Conservation (phyloP, 2,888 invertebrate genomes). For the Nomada ruficornis region DNA sequence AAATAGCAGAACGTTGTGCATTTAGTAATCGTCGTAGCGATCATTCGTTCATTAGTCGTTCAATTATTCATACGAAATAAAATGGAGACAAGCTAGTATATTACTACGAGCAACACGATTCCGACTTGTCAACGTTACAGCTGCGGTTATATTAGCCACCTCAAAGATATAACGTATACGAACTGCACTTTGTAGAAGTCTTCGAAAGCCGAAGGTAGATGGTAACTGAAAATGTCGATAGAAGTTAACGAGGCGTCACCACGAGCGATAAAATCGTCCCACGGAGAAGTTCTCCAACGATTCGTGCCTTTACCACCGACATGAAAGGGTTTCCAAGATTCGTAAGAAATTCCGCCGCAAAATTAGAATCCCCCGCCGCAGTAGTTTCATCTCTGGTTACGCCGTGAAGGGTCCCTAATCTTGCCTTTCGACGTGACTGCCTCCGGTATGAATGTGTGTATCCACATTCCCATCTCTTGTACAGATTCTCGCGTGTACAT, state of each 20-base stretch:
- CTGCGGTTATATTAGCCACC: slow-evolving; percentile 2
- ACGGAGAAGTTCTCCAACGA: slow-evolving; percentile 21
- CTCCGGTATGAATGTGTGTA: slow-evolving; percentile 3
- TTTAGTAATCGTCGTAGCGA: neutral
- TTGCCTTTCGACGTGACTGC: slow-evolving; percentile 41
- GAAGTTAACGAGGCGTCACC: slow-evolving; percentile 52
- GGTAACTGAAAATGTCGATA: slow-evolving; percentile 49
- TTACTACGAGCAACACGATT: neutral
- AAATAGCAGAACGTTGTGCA: neutral
- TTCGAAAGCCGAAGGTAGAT: neutral
- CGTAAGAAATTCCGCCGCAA: slow-evolving; percentile 28
- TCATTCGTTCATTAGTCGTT: too few relatives aligned
- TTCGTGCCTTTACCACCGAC: slow-evolving; percentile 27
- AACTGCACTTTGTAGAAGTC: slow-evolving; percentile 23
- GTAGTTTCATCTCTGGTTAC: slow-evolving; percentile 40
- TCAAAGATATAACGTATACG: slow-evolving; percentile 8
- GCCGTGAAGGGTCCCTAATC: slow-evolving; percentile 39
- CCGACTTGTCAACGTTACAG: neutral
- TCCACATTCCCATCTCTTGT: slow-evolving; percentile 3
- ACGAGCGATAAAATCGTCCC: slow-evolving; percentile 48
- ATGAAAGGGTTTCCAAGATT: slow-evolving; percentile 51
- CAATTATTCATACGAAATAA: too few relatives aligned
- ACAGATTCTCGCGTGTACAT: slow-evolving; percentile 11
- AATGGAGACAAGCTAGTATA: neutral
- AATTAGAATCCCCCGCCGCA: slow-evolving; percentile 40